Base-by-base conservation (phyloP, 2,113 vertebrate genomes). In the Proteles cristata region DNA sequence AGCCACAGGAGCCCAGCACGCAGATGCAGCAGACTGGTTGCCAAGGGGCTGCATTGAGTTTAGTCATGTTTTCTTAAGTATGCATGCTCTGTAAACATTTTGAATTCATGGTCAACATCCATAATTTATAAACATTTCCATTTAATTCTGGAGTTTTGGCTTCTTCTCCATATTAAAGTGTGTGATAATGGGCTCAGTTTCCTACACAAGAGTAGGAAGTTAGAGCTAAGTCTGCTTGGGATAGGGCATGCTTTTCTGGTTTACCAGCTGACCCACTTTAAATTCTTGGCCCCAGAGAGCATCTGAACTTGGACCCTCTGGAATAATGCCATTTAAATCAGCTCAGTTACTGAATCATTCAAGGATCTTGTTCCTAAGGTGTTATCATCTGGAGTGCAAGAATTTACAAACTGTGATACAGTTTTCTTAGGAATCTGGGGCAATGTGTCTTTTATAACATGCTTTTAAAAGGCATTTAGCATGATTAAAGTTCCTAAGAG, bases 281-380 rank as follows among this genome's bases (percentile, higher is more conserved):
- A 39, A 63, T 69, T 97, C 83, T 74, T 43, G 65, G 48, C 61
- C 5, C 39, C 35, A 73, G 50, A 45, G 45, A 85, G 53, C 53
- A 66, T 82, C 53, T 92, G 87, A 90, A 50, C 92, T 83, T 96
- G 84, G 74, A 95, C 45, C 16, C 23, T 86, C 15, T 80, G 50
- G 33, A 63, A 45, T 85, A 69, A 55, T 7, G 50, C 19, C 16
- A 43, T 68, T 87, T 76, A 83, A 45, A 19, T 11, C 11, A 61
- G 21, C 21, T 95, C 93, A 35, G 73, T 95, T 58, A 23, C 2
- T 21, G 76, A 82, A 55, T n/a, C 65, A 21, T 50, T 84, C 73
- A 68, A 86, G 28, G 39, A 45, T 48, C 45, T 74, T 55, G 23
- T 92, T 63, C 31, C 43, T 33, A 55, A 87, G 61, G 39, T 82